Percentiles rank a stretch among this genome's conserved stretches.
Evolutionary conservation across 92 coral and sea anemone genomes (phyloP).

Genomic region (Actinernus sp.): DNA sequence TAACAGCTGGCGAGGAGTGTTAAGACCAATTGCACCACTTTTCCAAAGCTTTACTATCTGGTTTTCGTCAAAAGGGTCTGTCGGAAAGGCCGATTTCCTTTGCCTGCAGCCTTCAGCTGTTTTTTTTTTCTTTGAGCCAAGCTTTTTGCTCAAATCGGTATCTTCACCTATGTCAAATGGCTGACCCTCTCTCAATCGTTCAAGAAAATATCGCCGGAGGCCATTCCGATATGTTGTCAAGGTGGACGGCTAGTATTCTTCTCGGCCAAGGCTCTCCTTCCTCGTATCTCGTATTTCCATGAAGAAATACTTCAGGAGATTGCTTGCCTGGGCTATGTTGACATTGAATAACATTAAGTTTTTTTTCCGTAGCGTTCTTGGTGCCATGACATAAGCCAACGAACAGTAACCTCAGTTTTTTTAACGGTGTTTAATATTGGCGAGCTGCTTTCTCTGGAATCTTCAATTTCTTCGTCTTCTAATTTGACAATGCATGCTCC

Average conservation of each 20-base stretch:
- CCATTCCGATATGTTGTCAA: conserved; percentile 26
- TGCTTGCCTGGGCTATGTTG: too few relatives aligned
- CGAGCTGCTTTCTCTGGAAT: too few relatives aligned
- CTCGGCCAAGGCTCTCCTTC: too few relatives aligned
- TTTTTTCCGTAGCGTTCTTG: too few relatives aligned
- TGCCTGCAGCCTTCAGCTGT: conserved; percentile 23
- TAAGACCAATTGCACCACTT: conserved; percentile 43
- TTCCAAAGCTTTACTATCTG: conserved; percentile 32
- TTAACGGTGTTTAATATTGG: too few relatives aligned
- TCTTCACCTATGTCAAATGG: too few relatives aligned
- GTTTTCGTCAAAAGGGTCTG: conserved; percentile 35
- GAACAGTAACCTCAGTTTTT: too few relatives aligned
- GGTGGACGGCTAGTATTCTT: conserved; percentile 37
- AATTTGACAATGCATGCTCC: too few relatives aligned
- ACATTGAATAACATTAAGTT: too few relatives aligned
- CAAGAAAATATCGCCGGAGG: conserved; percentile 36
- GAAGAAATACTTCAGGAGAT: conserved; percentile 31
- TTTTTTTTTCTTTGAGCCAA: conserved; percentile 22
- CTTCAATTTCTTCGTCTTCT: too few relatives aligned
- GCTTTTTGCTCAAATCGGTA: conserved; percentile 22
- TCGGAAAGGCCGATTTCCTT: too few relatives aligned
- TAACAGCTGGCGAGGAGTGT: conserved; percentile 15
- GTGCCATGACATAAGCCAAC: too few relatives aligned
- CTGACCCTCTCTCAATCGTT: conserved; percentile 7
- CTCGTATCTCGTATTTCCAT: conserved; percentile 42